Base-by-base conservation (phyloP, 2,113 vertebrate species). In the Hemibagrus wyckioides region DNA sequence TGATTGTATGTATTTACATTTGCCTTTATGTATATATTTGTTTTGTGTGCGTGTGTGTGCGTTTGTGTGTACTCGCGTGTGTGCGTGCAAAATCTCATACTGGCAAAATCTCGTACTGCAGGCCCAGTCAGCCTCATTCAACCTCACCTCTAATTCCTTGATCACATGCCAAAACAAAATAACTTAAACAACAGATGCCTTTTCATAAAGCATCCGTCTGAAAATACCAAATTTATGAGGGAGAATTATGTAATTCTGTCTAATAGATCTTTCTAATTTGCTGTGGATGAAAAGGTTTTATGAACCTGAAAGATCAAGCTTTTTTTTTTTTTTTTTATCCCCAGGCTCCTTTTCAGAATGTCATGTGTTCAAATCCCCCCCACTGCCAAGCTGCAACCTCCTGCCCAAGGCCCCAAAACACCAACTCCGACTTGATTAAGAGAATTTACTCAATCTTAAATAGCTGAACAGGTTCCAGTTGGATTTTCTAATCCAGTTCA, bases 141-240 rank as follows among this genome's bases (percentile, higher is more conserved):
- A 80, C 86, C 83, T 73, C 83, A 86, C 85, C 79, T 90, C 86
- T 92, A 91, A 92, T 87, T 87, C 90, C 91, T 93, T 94, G 90
- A 92, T 91, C 91, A 36, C 48, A 50, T 15, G 89, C 90, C 93
- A 94, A 39, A 48, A 82, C 14, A 11, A n/a, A 52, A 76, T 89
- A 91, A 91, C 88, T 88, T 92, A 92, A 94, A 94, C 91, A 94
- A 85, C 90, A 93, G 90, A 90, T 88, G 88, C 87, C 52, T 91
- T 86, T 89, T 91, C 87, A 85, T 17, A 92, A 91, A 75, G 65
- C 41, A 25, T 85, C 25, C 79, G 84, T 91, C 76, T 89, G 82
- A 71, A 91, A 87, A 83, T 87, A 91, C 1, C 89, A 89, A 77
- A 61, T 21, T 85, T 54, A 86, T 44, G 0, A 61, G 57, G 83